Conservation (phyloP, 2,113 vertebrate genomes). For the Toxotes chatareus region DNA sequence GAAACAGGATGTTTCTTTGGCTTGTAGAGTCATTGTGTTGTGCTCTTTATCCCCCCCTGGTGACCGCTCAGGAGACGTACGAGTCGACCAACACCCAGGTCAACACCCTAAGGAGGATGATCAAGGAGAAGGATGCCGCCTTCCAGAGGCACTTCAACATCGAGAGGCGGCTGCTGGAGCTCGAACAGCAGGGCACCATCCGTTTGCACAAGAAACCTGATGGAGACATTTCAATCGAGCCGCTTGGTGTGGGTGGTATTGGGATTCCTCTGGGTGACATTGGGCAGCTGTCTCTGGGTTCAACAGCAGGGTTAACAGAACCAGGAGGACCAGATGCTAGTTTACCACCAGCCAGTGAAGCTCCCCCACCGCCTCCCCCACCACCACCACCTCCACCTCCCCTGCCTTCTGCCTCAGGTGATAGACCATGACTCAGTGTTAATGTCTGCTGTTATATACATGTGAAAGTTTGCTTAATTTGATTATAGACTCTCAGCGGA, state of each 20-base stretch:
- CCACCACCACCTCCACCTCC: slow-evolving; percentile 89
- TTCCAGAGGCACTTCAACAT: slow-evolving; percentile 89
- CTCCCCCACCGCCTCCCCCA: slow-evolving; percentile 83
- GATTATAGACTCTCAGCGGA: background rate
- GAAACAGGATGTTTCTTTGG: slow-evolving; percentile 73
- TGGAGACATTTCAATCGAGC: slow-evolving; percentile 83
- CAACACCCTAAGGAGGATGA: slow-evolving; percentile 91
- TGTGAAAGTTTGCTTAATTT: slow-evolving; percentile 51
- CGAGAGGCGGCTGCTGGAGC: slow-evolving; percentile 85
- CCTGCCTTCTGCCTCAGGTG: slow-evolving; percentile 85
- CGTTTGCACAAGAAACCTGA: slow-evolving; percentile 84
- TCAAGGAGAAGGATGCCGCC: slow-evolving; percentile 95
- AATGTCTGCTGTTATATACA: slow-evolving; percentile 33
- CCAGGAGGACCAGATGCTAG: slow-evolving; percentile 64
- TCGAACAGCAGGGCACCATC: slow-evolving; percentile 83
- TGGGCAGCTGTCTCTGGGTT: slow-evolving; percentile 57
- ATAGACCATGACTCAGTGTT: slow-evolving; percentile 24
- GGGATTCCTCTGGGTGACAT: slow-evolving; percentile 66
- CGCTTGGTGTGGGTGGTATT: slow-evolving; percentile 62
- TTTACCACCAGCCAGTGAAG: slow-evolving; percentile 78
- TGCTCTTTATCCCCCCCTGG: slow-evolving; percentile 66
- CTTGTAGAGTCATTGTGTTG: slow-evolving; percentile 48
- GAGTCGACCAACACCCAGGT: slow-evolving; percentile 94
- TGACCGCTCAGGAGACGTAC: slow-evolving; percentile 89
- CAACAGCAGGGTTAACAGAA: slow-evolving; percentile 51